These are phyloP conservation scores for Sorex maritimensis DNA, from an alignment of 2,797 vertebrate genomes.

Conservation along the genomic window DNA sequence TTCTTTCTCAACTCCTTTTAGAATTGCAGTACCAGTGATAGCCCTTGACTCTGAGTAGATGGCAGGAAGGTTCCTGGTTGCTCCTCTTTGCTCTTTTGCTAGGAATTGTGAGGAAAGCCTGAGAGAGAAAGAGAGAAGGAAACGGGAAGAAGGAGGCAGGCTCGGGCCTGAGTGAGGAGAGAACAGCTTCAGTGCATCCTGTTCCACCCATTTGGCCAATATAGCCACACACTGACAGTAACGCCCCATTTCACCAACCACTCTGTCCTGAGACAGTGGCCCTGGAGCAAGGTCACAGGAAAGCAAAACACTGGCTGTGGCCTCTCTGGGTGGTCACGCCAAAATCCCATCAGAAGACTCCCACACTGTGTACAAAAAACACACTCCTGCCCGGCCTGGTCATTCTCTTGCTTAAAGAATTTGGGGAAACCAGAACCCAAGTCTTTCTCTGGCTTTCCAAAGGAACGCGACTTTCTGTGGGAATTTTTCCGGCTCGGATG, in stretches of 20 bases:
- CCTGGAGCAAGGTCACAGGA: not conserved
- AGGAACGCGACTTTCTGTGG: not conserved
- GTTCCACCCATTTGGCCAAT: not conserved
- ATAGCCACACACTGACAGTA: not conserved
- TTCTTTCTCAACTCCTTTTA: not conserved
- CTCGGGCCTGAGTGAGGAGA: not conserved
- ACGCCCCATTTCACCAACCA: not conserved
- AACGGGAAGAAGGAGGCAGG: not conserved
- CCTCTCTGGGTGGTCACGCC: not conserved
- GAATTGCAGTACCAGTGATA: not conserved
- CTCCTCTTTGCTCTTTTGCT: not conserved
- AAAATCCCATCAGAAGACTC: not conserved
- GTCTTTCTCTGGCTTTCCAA: accelerated
- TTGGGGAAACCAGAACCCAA: not conserved
- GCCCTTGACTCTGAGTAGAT: not conserved
- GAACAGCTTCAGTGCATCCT: not conserved
- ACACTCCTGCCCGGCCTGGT: not conserved
- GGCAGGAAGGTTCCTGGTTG: not conserved
- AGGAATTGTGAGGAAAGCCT: not conserved
- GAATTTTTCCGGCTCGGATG: not conserved
- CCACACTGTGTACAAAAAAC: not conserved
- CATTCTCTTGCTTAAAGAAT: not conserved
- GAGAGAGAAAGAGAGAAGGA: not conserved
- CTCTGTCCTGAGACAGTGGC: not conserved
- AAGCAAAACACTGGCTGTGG: accelerated